Evolutionary conservation across 2,888 invertebrate genomes (phyloP), one percentile per base, ranked within the genome.

Genomic region (Chrysolina americana): DNA sequence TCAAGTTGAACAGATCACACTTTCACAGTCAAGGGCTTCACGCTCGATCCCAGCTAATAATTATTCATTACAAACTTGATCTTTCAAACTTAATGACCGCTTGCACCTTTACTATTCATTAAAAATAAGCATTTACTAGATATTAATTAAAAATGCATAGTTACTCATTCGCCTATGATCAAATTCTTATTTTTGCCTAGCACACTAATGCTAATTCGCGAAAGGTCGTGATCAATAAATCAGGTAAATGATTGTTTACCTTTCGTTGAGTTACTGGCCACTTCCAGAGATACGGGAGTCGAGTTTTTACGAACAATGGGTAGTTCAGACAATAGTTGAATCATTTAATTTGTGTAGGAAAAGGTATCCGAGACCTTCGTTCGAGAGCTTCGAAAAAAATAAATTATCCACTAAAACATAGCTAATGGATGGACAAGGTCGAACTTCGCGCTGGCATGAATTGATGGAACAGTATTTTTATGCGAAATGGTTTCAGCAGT

Each of bases 391-490:
- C 69, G 70, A 77, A 77, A 73, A 65, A 75, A 73, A 76, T 44
- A 75, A 69, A 76, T 73, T 76, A 66, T 75, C 70, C 71, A 71
- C 69, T 73, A 68, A 76, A 75, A 76, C 71, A 69, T 65, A 75
- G 65, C 75, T 76, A 78, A 78, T 78, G 73, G 73, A 71, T 65
- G 71, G 44, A 23, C 78, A 78, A 78, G 78, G 78, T 56, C 76
- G 53, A 56, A 69, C 36, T 69, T 74, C 72, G 69, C 70, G 62
- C 92, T 92, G 63, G 62, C 44, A 66, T 69, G 69, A 62, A 77
- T 76, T 70, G 66, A 65, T 71, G 53, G 69, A 72, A 69, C 69
- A 62, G 50, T 56, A 62, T 36, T 73, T 65, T 69, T 48, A 23
- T 28, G 53, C 63, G 28, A 64, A 28, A 17, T 19, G 53, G 68